Evolutionary conservation across 1,140 invertebrate species (phyloP).

Genomic region (Himalopsyche phryganea): DNA sequence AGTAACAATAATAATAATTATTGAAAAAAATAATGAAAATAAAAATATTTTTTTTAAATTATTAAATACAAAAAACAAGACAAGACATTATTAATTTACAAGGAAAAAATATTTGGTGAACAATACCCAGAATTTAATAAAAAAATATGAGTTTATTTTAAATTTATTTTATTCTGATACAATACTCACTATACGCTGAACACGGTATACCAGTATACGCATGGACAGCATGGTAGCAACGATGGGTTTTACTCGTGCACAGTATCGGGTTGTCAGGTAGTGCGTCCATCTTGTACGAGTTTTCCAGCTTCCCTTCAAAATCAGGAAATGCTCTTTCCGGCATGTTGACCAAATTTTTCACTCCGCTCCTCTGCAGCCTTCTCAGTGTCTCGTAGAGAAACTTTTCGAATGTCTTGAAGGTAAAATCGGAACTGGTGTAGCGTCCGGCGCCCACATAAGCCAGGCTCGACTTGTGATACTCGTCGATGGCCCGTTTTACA

Average conservation of each 20-base stretch:
- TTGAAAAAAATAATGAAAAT: too few species aligned
- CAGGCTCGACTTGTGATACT: slow-evolving; percentile 74
- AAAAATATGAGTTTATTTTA: too few species aligned
- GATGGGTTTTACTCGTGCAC: slow-evolving; percentile 79
- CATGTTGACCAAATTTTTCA: slow-evolving; percentile 60
- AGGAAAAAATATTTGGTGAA: too few species aligned
- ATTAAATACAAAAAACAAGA: too few species aligned
- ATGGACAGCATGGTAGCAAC: slow-evolving; percentile 85
- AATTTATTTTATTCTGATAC: too few species aligned
- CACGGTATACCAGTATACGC: slow-evolving; percentile 86
- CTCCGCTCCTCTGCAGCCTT: slow-evolving; percentile 67
- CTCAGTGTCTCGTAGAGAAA: slow-evolving; percentile 87
- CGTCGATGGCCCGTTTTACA: slow-evolving; percentile 79
- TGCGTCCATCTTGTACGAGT: slow-evolving; percentile 47
- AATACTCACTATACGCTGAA: slow-evolving; percentile 73
- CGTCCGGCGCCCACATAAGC: slow-evolving; percentile 63
- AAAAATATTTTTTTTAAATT: too few species aligned
- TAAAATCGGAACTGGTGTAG: slow-evolving; percentile 69
- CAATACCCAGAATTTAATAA: too few species aligned
- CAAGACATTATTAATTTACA: too few species aligned
- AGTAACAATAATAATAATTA: too few species aligned
- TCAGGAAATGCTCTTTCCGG: slow-evolving; percentile 52
- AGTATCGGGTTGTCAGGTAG: slow-evolving; percentile 60
- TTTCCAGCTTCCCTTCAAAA: slow-evolving; percentile 35
- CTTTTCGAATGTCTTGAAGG: slow-evolving; percentile 84